Evolutionary conservation across 2,888 invertebrate genomes (phyloP).

Genomic region (Cantharis rufa): DNA sequence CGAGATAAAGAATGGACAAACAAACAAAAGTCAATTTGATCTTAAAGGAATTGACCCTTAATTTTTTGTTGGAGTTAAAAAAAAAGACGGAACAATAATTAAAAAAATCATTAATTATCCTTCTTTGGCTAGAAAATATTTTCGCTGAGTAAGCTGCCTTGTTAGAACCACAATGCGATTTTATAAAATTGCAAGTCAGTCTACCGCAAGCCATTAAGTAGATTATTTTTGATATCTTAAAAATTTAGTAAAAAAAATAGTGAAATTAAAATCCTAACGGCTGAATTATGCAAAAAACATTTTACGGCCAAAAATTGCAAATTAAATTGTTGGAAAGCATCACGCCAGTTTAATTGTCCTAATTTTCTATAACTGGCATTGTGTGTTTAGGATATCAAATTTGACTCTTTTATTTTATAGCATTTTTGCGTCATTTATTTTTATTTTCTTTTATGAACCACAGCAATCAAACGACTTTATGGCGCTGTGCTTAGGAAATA

Average conservation of each 20-base stretch:
- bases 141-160: not conserved
- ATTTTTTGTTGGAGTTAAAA: not conserved
- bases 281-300: not conserved
- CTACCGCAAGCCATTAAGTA: conserved; percentile 2
- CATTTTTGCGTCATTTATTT: not conserved
- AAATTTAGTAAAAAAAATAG: not conserved
- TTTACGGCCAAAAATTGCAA: not conserved
- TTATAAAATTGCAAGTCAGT: conserved; percentile 1
- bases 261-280: not conserved
- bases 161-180: not conserved
- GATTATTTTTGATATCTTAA: not conserved
- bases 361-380: not conserved
- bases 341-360: not conserved
- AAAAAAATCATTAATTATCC: not conserved
- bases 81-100: not conserved
- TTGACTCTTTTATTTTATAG: not conserved
- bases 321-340: not conserved
- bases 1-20: not conserved
- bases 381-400: not conserved
- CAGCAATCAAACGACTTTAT: not conserved
- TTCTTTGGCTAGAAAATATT: not conserved
- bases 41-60: not conserved
- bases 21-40: not conserved
- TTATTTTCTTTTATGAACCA: not conserved
- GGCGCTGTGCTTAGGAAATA: not conserved